A percentile compares a stretch with the other conserved stretches of the same genome.
These are phyloP conservation scores for Parambassis ranga DNA, from an alignment of 2,797 vertebrate genomes.

Conservation along the genomic window DNA sequence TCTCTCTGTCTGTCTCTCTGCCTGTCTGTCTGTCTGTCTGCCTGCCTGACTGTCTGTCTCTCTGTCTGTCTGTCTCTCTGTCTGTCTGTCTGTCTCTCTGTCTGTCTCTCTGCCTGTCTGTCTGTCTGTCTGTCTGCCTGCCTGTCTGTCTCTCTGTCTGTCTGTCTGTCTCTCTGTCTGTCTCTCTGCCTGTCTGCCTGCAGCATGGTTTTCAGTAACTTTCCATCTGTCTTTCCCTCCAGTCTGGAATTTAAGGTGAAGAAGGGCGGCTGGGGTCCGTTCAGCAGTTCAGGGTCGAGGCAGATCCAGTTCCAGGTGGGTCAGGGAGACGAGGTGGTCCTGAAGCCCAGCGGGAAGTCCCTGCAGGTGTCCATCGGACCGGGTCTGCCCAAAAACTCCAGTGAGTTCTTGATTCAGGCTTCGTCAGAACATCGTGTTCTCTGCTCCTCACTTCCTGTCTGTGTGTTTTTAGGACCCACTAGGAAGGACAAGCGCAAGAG, in stretches of 20 bases:
- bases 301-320: slow-evolving; percentile 85
- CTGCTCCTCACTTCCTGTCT: not conserved
- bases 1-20: too few relatives aligned
- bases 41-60: not conserved
- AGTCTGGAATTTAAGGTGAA: slow-evolving; percentile 90
- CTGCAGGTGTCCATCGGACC: slow-evolving; percentile 79
- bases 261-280: slow-evolving; percentile 85
- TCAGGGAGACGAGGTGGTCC: slow-evolving; percentile 70
- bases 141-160: not conserved
- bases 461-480: slow-evolving; percentile 76
- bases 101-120: too few relatives aligned
- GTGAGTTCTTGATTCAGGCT: slow-evolving; percentile 64
- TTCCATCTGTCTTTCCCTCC: not conserved
- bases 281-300: slow-evolving; percentile 81
- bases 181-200: too few relatives aligned
- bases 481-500: slow-evolving; percentile 83
- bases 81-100: not conserved
- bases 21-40: too few relatives aligned
- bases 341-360: slow-evolving; percentile 80
- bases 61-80: not conserved
- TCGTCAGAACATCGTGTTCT: not conserved
- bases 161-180: not conserved
- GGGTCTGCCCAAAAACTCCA: slow-evolving; percentile 82
- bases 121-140: too few relatives aligned
- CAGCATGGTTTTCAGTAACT: not conserved